Evolutionary conservation across 2,113 vertebrate genomes (phyloP), one percentile per base, ranked within the genome.

Genomic region (Syngnathus floridae): DNA sequence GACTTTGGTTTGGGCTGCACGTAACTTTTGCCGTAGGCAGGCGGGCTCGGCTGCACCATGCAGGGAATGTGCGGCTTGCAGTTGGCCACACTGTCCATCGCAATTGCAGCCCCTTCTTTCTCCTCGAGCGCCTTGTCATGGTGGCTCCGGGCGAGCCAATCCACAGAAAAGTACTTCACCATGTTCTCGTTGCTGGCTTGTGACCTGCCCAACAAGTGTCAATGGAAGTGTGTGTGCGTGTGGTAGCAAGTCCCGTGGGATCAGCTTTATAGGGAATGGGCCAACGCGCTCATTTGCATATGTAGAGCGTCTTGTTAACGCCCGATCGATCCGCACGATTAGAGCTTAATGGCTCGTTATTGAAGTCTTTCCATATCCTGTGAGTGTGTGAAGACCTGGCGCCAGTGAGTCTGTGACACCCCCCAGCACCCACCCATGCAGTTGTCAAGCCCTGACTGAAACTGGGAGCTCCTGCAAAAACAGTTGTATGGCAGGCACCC

Each of bases 91-190:
- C 43, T 13, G 4, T 79, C 74, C 69, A 11, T 17, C 37, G 31
- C 63, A 26, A 11, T 17, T 48, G 31, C 63, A 26, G 66, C 13
- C 60, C 51, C 19, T 4, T 12, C 43, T 0, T 63, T 67, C 2
- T 70, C 48, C 0, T 54, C 41, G 10, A 0, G 10, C 4, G 48
- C 2, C 2, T 36, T 51, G n/a, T 62, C 45, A 45, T 62, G 66
- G 31, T 89, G 90, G 88, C 93, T 95, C 80, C 85, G 89, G 0
- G 93, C 89, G 56, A 95, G 80, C 93, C 94, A 93, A 79, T 93
- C 92, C 67, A 89, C 92, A 0, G 94, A 92, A 68, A 92, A 93
- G 68, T 71, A 87, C 67, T 83, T 88, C 36, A 88, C 80, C 89
- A 91, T 91, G 69, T 73, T 86, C 8, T 11, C 35, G 9, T 63